A percentile compares a stretch with the other conserved stretches of the same genome.
Evolutionary conservation across 2,888 invertebrate species (phyloP).

Genomic region (Cheilosia soror): DNA sequence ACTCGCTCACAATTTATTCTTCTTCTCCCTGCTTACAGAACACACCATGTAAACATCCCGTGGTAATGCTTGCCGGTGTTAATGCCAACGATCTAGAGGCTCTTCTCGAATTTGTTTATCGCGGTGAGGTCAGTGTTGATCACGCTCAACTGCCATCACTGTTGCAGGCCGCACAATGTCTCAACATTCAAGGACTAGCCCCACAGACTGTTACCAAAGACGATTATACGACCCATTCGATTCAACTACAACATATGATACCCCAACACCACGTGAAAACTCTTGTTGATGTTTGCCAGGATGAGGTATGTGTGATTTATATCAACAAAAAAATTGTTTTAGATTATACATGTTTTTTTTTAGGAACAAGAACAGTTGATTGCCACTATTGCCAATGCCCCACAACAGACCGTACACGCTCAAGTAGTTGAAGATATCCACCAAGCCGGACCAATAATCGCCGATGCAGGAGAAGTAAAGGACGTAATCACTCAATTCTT

Average conservation of each 20-base stretch:
- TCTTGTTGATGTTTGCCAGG: conserved; percentile 77
- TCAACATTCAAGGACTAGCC: conserved; percentile 86
- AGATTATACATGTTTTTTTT: neutral
- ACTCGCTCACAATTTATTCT: conserved; percentile 32
- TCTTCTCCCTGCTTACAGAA: conserved; percentile 82
- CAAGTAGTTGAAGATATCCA: conserved; percentile 84
- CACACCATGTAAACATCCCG: conserved; percentile 87
- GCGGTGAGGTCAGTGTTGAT: conserved; percentile 87
- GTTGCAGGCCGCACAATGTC: conserved; percentile 86
- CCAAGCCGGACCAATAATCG: conserved; percentile 82
- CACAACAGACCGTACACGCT: conserved; percentile 83
- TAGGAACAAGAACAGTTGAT: conserved; percentile 83
- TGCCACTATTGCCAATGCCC: conserved; percentile 83
- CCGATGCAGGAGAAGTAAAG: conserved; percentile 82
- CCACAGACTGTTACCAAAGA: conserved; percentile 84
- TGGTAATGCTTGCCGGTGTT: conserved; percentile 87
- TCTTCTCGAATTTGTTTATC: conserved; percentile 87
- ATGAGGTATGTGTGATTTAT: conserved; percentile 43
- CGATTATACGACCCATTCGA: conserved; percentile 83
- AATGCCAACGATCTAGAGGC: conserved; percentile 87
- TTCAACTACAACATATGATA: conserved; percentile 84
- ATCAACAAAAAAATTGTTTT: neutral
- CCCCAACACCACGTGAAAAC: conserved; percentile 83
- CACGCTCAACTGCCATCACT: conserved; percentile 86
- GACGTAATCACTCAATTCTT: conserved; percentile 84